phyloP scores from a whole-genome alignment of 2,797 vertebrate species.

The Parauchenoglanis punctatus region DNA sequence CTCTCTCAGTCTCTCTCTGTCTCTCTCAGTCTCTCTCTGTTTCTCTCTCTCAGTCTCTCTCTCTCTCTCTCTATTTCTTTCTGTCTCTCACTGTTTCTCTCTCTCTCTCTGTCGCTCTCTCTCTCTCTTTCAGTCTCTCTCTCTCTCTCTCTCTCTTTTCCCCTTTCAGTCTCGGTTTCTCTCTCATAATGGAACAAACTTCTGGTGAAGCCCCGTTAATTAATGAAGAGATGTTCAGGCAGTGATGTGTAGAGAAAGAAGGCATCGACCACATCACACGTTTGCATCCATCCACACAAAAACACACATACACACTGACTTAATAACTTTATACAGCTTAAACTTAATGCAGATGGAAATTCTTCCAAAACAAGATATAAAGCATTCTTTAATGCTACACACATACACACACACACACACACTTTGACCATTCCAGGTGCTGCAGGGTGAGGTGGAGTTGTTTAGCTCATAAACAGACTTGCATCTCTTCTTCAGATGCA shows the following conservation, averaged over 20 bases:
- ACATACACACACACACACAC: conserved; percentile 1
- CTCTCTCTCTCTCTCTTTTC: not conserved
- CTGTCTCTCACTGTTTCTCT: not conserved
- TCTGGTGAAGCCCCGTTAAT: not conserved
- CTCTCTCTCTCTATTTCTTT: not conserved
- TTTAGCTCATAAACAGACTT: conserved; percentile 47
- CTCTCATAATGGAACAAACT: not conserved
- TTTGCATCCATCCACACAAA: not conserved
- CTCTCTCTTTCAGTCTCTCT: not conserved
- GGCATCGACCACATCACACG: not conserved
- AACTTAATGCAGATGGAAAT: conserved; percentile 21
- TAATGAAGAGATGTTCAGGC: not conserved
- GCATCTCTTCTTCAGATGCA: conserved; percentile 44
- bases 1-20: not conserved
- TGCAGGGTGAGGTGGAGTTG: conserved; percentile 33
- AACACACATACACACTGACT: conserved; percentile 6
- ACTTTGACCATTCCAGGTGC: conserved; percentile 19
- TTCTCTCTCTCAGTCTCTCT: not conserved
- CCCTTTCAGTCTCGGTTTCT: not conserved
- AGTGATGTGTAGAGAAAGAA: not conserved
- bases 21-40: not conserved
- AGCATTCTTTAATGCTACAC: not conserved
- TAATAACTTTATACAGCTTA: conserved; percentile 15
- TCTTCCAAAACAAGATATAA: conserved; percentile 7
- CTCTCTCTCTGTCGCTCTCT: not conserved